Base-by-base conservation (phyloP, 2,888 invertebrate species). In the Sipha maydis region DNA sequence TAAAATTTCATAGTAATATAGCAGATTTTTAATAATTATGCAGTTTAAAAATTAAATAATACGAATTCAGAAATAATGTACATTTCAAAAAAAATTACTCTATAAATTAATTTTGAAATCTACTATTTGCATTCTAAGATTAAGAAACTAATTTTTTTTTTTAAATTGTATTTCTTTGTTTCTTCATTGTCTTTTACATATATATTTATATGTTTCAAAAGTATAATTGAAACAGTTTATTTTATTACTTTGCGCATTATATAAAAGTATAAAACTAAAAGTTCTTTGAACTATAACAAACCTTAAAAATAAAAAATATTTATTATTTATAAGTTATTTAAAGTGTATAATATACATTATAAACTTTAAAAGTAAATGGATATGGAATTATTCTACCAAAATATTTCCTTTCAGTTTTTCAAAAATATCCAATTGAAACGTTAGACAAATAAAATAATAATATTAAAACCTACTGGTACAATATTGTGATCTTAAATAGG, bases 151-250 rank as follows among this genome's bases (percentile, higher is more conserved):
- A 48, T 28, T 41, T 5, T 7, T 17, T 67, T 67, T 3, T 31
- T 9, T 5, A 14, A n/a, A 67, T 34, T 80, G 56, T 56, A 69
- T 19, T 54, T 54, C 34, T 61, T 3, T 11, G 38, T 76, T 71
- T 78, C 1, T 56, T 9, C 9, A 1, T 34, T 73, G 5, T 11
- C 1, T 61, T 61, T 14, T 79, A 0, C 25, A 14, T 21, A 4
- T 56, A 54, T 1, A 54, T 7, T 28, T 19, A 11, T 31, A 9
- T 21, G 2, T 38, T 7, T 38, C 3, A 80, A 67, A 67, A 67
- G 0, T 7, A 80, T 80, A 56, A 56, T 61, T n/a, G 38, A 80
- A 80, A 80, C 67, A 7, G n/a, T 67, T 73, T 83, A 73, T 54
- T 34, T 71, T 54, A 31, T 54, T n/a, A 54, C 71, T 83, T 25